These are phyloP conservation scores for Agrochola lota DNA, from an alignment of 2,888 invertebrate genomes.

Conservation along the genomic window DNA sequence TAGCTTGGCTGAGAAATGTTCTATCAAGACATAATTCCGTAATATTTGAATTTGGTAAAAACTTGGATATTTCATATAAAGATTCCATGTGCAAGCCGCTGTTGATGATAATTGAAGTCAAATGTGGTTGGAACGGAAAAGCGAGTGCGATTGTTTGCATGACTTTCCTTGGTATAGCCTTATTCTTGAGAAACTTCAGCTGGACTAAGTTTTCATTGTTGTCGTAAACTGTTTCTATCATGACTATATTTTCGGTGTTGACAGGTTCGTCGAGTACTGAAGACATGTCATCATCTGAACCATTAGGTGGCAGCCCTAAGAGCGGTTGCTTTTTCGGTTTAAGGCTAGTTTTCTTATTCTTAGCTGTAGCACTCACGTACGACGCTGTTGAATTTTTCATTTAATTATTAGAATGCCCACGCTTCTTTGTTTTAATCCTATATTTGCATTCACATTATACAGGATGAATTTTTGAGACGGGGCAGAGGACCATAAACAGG, in stretches of 20 bases:
- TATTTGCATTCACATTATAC: background rate
- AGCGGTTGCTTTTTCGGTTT: background rate
- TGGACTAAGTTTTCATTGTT: conserved; percentile 68
- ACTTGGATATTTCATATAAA: conserved; percentile 75
- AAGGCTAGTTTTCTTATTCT: background rate
- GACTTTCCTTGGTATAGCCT: conserved; percentile 69
- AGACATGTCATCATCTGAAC: too few species aligned
- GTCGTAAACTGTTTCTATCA: conserved; percentile 70
- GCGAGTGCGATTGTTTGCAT: conserved; percentile 74
- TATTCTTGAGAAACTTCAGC: conserved; percentile 73
- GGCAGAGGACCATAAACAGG: background rate
- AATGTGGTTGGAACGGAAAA: conserved; percentile 69
- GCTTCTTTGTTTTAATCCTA: background rate
- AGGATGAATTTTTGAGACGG: background rate
- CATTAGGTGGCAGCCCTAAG: background rate
- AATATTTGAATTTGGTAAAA: conserved; percentile 72
- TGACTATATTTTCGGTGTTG: background rate
- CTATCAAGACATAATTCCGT: conserved; percentile 78
- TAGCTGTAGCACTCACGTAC: background rate
- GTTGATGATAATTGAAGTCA: conserved; percentile 72
- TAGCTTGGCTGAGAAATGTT: conserved; percentile 70
- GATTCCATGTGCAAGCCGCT: conserved; percentile 67
- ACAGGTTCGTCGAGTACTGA: accelerated
- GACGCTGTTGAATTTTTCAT: background rate
- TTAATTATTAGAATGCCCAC: background rate